A percentile compares a stretch with the other conserved stretches of the same genome.
Conservation (phyloP, 2,888 invertebrate genomes). For the Magallana nippona region DNA sequence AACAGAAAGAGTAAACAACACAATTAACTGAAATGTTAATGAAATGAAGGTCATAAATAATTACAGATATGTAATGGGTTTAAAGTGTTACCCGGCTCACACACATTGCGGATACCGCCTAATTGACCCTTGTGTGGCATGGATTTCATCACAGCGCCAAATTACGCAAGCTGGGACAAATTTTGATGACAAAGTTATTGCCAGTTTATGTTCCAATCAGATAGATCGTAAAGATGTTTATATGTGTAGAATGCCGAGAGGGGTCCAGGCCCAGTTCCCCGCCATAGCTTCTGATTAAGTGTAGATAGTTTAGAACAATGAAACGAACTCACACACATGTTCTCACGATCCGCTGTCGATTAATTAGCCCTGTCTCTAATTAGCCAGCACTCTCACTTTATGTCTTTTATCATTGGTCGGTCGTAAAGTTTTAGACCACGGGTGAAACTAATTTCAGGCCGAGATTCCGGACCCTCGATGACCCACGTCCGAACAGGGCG, state of each 20-base stretch:
- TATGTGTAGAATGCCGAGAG: constrained; percentile 43
- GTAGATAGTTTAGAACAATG: constrained; percentile 36
- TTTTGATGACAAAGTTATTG: constrained; percentile 37
- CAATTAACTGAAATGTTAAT: too few relatives aligned
- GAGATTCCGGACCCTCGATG: constrained; percentile 1
- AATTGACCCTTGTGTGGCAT: constrained; percentile 2
- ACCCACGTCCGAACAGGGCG: constrained; percentile 12
- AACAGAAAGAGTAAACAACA: too few relatives aligned
- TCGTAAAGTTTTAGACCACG: constrained; percentile 31
- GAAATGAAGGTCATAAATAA: not conserved
- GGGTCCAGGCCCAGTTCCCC: not conserved
- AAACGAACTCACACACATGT: constrained; percentile 36
- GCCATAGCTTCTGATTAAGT: constrained; percentile 1
- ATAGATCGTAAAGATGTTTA: constrained; percentile 35
- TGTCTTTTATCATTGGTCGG: constrained; percentile 39
- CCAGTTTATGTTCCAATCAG: constrained; percentile 39
- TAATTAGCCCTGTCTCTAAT: constrained; percentile 42
- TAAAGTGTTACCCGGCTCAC: not conserved
- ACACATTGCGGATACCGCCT: not conserved
- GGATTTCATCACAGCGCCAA: constrained; percentile 32
- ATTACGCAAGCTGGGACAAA: constrained; percentile 39
- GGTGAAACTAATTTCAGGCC: constrained; percentile 28
- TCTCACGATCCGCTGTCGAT: constrained; percentile 10
- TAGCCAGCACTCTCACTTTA: constrained; percentile 32
- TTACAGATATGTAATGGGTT: not conserved